Evolutionary conservation across 2,113 vertebrate genomes (phyloP).

Genomic region (Typhlomys cinereus): DNA sequence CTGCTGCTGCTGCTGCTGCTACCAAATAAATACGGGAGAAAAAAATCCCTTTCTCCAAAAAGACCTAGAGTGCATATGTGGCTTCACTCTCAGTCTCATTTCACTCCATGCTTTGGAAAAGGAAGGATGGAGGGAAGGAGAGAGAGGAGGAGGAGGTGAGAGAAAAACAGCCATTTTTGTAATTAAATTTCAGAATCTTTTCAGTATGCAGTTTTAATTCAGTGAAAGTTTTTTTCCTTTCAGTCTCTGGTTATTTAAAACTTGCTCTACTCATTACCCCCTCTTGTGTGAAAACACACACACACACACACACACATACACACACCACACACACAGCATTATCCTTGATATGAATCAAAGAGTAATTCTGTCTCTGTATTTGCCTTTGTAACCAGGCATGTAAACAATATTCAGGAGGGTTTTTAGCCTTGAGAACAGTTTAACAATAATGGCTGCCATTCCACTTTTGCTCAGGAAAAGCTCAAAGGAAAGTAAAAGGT

Average conservation of each 20-base stretch:
- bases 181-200: slow-evolving; percentile 86
- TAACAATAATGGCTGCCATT: slow-evolving; percentile 76
- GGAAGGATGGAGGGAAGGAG: slow-evolving; percentile 13
- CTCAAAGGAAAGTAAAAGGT: slow-evolving; percentile 79
- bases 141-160: slow-evolving; percentile 71
- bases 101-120: slow-evolving; percentile 63
- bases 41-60: slow-evolving; percentile 53
- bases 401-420: slow-evolving; percentile 69
- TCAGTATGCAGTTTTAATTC: slow-evolving; percentile 85
- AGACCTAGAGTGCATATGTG: slow-evolving; percentile 72
- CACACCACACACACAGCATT: slow-evolving; percentile 42
- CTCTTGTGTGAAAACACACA: background rate
- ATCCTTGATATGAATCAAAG: slow-evolving; percentile 75
- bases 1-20: background rate
- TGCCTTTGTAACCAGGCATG: slow-evolving; percentile 67
- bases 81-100: slow-evolving; percentile 68
- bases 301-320: background rate
- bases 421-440: slow-evolving; percentile 79
- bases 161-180: slow-evolving; percentile 81
- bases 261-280: slow-evolving; percentile 12
- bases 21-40: slow-evolving; percentile 52
- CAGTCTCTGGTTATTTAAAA: slow-evolving; percentile 51
- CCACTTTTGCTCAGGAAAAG: slow-evolving; percentile 73
- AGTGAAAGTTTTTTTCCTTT: slow-evolving; percentile 75
- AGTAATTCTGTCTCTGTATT: slow-evolving; percentile 52